phyloP scores from a whole-genome alignment of 2,888 invertebrate species.

The Nomada flava region DNA sequence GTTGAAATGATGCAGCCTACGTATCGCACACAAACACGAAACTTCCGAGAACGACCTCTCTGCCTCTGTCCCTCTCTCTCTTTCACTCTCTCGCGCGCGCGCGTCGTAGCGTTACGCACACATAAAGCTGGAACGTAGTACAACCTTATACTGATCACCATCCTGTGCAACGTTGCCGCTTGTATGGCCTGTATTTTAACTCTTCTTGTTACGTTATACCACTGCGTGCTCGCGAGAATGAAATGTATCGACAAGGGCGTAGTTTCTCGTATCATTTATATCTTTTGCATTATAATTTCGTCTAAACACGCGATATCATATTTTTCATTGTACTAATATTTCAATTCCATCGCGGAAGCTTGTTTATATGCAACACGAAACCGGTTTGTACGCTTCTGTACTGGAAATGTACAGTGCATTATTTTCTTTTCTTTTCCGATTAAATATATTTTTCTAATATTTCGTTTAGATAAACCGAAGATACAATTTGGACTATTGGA shows the following conservation, averaged over 20 bases:
- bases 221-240: constrained; percentile 53
- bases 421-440: constrained; percentile 65
- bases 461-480: constrained; percentile 21
- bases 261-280: constrained; percentile 1
- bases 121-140: constrained; percentile 27
- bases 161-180: constrained; percentile 67
- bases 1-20: constrained; percentile 54
- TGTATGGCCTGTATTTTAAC: constrained; percentile 62
- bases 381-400: constrained; percentile 51
- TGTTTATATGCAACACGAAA: constrained; percentile 46
- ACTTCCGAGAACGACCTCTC: constrained; percentile 58
- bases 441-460: constrained; percentile 69
- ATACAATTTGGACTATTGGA: neutral
- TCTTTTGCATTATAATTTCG: constrained; percentile 3
- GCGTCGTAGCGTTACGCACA: constrained; percentile 26
- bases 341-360: neutral
- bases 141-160: constrained; percentile 42
- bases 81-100: neutral
- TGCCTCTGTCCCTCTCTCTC: constrained; percentile 33
- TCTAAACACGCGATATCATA: neutral
- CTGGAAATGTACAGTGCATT: constrained; percentile 53
- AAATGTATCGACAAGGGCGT: constrained; percentile 61
- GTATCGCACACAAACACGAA: constrained; percentile 47
- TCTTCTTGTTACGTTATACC: constrained; percentile 66
- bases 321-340: constrained; percentile 10